Base-by-base conservation (phyloP, 2,888 invertebrate species). In the Philereme vetulata region DNA sequence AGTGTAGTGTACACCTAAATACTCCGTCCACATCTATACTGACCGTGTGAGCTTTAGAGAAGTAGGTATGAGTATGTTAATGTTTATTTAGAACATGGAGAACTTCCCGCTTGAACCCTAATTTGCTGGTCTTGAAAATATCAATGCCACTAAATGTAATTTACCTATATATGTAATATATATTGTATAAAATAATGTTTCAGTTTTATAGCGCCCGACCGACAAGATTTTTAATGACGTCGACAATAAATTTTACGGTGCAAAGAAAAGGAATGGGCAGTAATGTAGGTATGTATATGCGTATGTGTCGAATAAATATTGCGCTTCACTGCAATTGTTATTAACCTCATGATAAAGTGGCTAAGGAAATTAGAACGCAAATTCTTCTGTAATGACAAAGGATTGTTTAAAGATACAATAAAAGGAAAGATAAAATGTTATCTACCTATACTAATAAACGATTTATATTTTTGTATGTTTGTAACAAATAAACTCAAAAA, bases 141-240 rank as follows among this genome's bases (percentile, higher is more conserved):
- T n/a, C n/a, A n/a, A n/a, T n/a, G n/a, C n/a, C n/a, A n/a, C n/a
- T n/a, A n/a, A n/a, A n/a, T n/a, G n/a, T n/a, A n/a, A n/a, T n/a
- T n/a, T n/a, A n/a, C n/a, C n/a, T n/a, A 44, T 68, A 62, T 21
- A 21, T 21, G 21, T 21, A 21, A 21, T 21, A 21, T 21, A 72
- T 73, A 70, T 72, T 76, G 72, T 70, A 64, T 53, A 59, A 63
- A 70, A 71, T 72, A 72, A 74, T 72, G 63, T 74, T 74, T 70
- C 71, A 73, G 67, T 73, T 74, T 77, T 77, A 78, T 77, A 68
- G 71, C 65, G 58, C 65, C 65, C 54, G 43, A 67, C 72, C 66
- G 70, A 68, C 68, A 72, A 71, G 70, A 70, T 74, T 77, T 68
- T 73, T 75, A 79, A 80, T 77, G 72, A 66, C 68, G 68, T 62